Base-by-base conservation (phyloP, 1,140 invertebrate genomes). In the Plodia interpunctella region DNA sequence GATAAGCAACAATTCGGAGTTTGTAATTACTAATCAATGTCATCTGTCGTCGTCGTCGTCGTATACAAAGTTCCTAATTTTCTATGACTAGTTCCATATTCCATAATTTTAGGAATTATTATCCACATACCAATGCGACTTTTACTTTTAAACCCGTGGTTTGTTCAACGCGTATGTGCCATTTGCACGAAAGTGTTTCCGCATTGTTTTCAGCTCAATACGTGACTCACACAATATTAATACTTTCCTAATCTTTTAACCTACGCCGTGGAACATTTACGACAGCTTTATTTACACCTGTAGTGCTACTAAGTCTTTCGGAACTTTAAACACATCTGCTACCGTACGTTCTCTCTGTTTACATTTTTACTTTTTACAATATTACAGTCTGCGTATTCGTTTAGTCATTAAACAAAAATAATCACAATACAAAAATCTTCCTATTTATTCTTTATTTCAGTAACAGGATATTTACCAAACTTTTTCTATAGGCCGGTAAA, bases 71-170 rank as follows among this genome's bases (percentile, higher is more conserved):
- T 28, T 9, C 4, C 30, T 32, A 10, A 32, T 32, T 32, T 32
- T n/a, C n/a, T n/a, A n/a, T n/a, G n/a, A n/a, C n/a, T n/a, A n/a
- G n/a, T n/a, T n/a, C n/a, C n/a, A n/a, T n/a, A n/a, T n/a, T n/a
- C n/a, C n/a, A n/a, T n/a, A n/a, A n/a, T n/a, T n/a, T n/a, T n/a
- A n/a, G n/a, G n/a, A n/a, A n/a, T n/a, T n/a, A n/a, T n/a, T n/a
- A n/a, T n/a, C n/a, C n/a, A n/a, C 30, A 65, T 60, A 55, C 58
- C 57, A 65, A 65, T 60, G 49, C 28, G 55, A 21, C 50, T 56
- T 65, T 60, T 65, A 25, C 51, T 53, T 21, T 25, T 53, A 9
- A 28, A 60, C 20, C 63, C 32, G 52, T 25, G 52, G 53, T 56
- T 55, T 38, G 57, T 49, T 59, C 25, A 5, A 54, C 20, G 54